Percentiles rank a stretch among this genome's conserved stretches.
These are phyloP conservation scores for Rhopalosiphum maidis DNA, from an alignment of 1,140 invertebrate species.

Conservation along the genomic window DNA sequence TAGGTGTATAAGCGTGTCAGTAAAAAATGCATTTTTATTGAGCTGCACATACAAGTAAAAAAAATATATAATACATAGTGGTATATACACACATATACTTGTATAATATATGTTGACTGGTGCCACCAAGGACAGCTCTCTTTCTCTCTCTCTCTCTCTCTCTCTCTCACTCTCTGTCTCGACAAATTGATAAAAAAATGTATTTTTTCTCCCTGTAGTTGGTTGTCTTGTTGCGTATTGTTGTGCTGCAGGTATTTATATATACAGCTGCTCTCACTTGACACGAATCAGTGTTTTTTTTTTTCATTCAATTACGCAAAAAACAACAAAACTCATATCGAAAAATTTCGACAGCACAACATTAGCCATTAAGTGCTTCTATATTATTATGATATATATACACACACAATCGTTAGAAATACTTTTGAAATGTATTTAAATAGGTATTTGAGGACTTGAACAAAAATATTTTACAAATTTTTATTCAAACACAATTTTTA, in stretches of 20 bases:
- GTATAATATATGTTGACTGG: neutral
- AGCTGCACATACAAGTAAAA: neutral
- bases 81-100: neutral
- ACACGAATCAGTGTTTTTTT: neutral
- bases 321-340: neutral
- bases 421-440: neutral
- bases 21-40: slow-evolving; percentile 30
- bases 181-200: neutral
- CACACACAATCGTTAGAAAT: neutral
- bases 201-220: neutral
- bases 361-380: no score
- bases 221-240: neutral
- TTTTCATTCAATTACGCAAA: slow-evolving; percentile 22
- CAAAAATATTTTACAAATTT: neutral
- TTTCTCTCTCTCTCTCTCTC: no score
- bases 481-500: neutral
- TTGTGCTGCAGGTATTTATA: neutral
- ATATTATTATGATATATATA: neutral
- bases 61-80: neutral
- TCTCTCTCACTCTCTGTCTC: neutral
- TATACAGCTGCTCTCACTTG: neutral
- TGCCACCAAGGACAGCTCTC: slow-evolving; percentile 19
- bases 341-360: neutral
- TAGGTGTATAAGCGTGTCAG: neutral
- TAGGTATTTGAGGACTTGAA: neutral